Base-by-base conservation (phyloP, 2,113 vertebrate species). In the Lonchura striata region DNA sequence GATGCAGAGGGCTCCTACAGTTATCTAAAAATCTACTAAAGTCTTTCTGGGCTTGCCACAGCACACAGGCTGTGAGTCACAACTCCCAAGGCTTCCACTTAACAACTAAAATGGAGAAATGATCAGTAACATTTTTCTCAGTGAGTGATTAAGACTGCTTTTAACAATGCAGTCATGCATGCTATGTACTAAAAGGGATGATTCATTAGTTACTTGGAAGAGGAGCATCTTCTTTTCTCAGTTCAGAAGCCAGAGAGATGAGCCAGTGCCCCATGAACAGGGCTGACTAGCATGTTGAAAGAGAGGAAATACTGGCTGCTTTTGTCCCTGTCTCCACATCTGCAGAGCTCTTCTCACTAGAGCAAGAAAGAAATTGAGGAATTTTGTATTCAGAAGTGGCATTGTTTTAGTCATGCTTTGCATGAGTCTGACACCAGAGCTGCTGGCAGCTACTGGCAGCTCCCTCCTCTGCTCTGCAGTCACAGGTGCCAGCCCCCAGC, bases 141-240 rank as follows among this genome's bases (percentile, higher is more conserved):
- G 86, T 57, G 61, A 91, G 86, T 89, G 91, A 96, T 96, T 96
- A 95, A 96, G 89, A 66, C 87, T 72, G 81, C 61, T 94, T 92
- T 94, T 91, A 92, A 92, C 70, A 85, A 96, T 80, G 82, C 75
- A 92, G 70, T 90, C 93, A 92, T 91, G 86, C 91, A 82, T 90
- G 79, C 66, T 66, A 54, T 70, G 87, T 90, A 85, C 87, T 95
- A 94, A 96, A 92, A 94, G 49, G 66, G n/a, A 61, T 95, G 89
- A 91, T 92, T 96, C 95, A 95, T 95, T 87, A 79, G 50, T 64
- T 61, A 63, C 78, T 90, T 82, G 91, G 59, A 94, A 76, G 70
- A 91, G 30, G 5, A 91, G 35, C 35, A 80, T 93, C 81, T 88
- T 70, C 81, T 90, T 93, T 87, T 49, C 74, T 92, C 27, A 64